phyloP scores from a whole-genome alignment of 2,797 vertebrate genomes.

The Jordanella pulchra region DNA sequence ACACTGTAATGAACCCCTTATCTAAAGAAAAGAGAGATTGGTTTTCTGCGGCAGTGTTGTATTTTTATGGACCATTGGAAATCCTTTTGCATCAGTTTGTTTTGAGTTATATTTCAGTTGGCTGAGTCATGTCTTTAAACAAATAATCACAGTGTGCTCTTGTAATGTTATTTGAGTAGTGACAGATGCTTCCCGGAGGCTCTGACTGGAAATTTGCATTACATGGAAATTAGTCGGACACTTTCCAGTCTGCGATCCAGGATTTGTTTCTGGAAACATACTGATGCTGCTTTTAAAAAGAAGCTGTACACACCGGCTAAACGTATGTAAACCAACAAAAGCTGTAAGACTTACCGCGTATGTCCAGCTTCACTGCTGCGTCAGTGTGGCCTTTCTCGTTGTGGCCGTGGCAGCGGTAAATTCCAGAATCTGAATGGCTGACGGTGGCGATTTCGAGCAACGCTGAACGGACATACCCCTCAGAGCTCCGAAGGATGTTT shows the following conservation, averaged over 20 bases:
- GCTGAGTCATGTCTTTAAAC: constrained; percentile 1
- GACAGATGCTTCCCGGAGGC: not conserved
- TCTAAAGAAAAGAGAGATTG: constrained; percentile 72
- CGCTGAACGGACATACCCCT: constrained; percentile 68
- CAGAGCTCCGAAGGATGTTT: constrained; percentile 68
- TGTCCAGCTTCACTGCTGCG: constrained; percentile 83
- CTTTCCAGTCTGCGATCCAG: not conserved
- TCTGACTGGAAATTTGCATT: constrained; percentile 11
- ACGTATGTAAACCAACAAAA: not conserved
- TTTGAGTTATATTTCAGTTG: not conserved
- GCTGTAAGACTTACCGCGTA: constrained; percentile 81
- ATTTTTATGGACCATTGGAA: not conserved
- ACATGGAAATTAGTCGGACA: constrained; percentile 18
- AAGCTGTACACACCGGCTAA: not conserved
- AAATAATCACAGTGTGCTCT: not conserved
- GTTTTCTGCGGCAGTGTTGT: constrained; percentile 1
- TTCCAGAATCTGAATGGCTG: constrained; percentile 86
- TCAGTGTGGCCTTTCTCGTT: constrained; percentile 85
- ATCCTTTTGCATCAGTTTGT: not conserved
- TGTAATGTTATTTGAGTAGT: not conserved
- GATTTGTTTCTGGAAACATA: not conserved
- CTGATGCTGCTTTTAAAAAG: not conserved
- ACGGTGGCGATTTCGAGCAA: constrained; percentile 72
- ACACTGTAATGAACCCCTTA: constrained; percentile 87
- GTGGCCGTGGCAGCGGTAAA: constrained; percentile 85